A percentile compares a stretch with the other conserved stretches of the same genome.
These are phyloP conservation scores for Platanista minor DNA, from an alignment of 2,113 vertebrate genomes.

Conservation along the genomic window DNA sequence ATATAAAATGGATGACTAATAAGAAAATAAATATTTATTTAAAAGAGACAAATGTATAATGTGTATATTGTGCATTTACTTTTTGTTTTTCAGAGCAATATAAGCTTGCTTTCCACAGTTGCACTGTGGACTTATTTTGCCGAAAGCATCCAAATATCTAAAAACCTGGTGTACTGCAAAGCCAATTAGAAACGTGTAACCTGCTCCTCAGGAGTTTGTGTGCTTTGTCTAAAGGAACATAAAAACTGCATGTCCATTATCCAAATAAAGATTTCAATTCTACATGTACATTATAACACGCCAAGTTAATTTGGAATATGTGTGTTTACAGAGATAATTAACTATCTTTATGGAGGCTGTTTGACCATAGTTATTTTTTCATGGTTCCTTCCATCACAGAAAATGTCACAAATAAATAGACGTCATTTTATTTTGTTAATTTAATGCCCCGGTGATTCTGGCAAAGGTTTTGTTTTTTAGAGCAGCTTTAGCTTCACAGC, in stretches of 20 bases:
- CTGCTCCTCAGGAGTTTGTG: background rate
- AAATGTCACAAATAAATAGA: background rate
- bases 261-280: background rate
- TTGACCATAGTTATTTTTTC: background rate
- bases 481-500: background rate
- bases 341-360: background rate
- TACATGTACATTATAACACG: accelerated
- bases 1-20: too few relatives aligned
- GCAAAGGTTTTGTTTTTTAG: background rate
- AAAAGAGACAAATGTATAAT: too few relatives aligned
- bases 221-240: background rate
- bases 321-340: background rate
- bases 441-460: background rate
- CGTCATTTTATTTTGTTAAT: background rate
- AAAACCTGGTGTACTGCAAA: background rate
- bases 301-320: background rate
- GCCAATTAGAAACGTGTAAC: background rate
- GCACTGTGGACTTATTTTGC: background rate
- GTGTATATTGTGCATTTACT: background rate
- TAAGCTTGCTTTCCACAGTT: background rate
- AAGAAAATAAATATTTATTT: too few relatives aligned
- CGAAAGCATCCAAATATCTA: background rate
- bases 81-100: background rate
- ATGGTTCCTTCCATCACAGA: background rate
- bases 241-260: background rate